phyloP scores from a whole-genome alignment of 2,888 invertebrate genomes.

The Ectropis crepuscularia region DNA sequence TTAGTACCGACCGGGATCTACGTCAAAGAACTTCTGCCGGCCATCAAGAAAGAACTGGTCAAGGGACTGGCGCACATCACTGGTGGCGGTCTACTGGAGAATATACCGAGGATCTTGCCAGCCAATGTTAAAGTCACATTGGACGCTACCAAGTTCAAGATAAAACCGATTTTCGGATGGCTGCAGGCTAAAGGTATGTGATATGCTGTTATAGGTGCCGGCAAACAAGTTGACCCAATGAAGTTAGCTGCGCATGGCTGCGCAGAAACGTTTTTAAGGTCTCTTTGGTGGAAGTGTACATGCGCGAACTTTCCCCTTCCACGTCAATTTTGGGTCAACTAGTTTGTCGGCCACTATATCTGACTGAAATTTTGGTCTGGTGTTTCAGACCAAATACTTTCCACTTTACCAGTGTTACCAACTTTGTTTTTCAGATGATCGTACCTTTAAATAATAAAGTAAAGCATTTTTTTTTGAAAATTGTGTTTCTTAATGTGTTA shows the following conservation, averaged over 20 bases:
- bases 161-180: slow-evolving; percentile 95
- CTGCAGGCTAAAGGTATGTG: slow-evolving; percentile 88
- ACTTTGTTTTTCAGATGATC: no score
- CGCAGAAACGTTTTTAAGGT: no score
- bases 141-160: slow-evolving; percentile 89
- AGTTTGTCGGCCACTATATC: no score
- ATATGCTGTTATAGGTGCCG: slow-evolving; percentile 35
- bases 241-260: no score
- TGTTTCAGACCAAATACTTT: no score
- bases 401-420: no score
- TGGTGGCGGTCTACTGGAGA: slow-evolving; percentile 95
- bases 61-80: slow-evolving; percentile 97
- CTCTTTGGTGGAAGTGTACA: no score
- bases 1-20: slow-evolving; percentile 95
- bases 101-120: slow-evolving; percentile 93
- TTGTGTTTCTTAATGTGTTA: slow-evolving; percentile 8
- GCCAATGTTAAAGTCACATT: slow-evolving; percentile 86
- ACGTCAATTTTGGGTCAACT: no score
- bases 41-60: slow-evolving; percentile 88
- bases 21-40: slow-evolving; percentile 89
- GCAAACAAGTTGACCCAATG: no score
- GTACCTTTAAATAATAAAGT: no score
- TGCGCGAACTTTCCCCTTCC: no score
- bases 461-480: neutral
- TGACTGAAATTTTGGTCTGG: no score